A percentile compares a stretch with the other conserved stretches of the same genome.
Evolutionary conservation across 35 echinoderm and acorn worm species (phyloP).

Genomic region (Holothuria glaberrima): DNA sequence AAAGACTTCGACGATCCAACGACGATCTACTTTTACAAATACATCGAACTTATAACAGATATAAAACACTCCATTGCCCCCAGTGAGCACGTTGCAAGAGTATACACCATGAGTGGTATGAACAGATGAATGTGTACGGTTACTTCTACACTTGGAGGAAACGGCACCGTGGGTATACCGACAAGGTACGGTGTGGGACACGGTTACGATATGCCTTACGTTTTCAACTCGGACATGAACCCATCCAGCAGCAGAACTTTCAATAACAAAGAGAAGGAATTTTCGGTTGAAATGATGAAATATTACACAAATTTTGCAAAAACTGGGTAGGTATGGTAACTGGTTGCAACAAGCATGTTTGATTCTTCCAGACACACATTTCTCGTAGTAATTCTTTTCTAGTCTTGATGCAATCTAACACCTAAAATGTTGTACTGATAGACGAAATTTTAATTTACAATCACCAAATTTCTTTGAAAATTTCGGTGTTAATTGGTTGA

Average conservation of each 20-base stretch:
- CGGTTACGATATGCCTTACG: constrained; percentile 67
- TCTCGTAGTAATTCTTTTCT: too few species aligned
- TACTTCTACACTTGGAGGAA: constrained; percentile 52
- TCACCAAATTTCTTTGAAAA: too few species aligned
- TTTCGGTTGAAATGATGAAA: constrained; percentile 65
- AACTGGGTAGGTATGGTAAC: constrained; percentile 91
- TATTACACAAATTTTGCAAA: constrained; percentile 88
- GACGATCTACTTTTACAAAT: constrained; percentile 59
- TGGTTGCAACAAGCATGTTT: too few species aligned
- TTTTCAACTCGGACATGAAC: constrained; percentile 18
- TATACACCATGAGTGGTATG: constrained; percentile 38
- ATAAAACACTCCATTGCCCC: constrained; percentile 63
- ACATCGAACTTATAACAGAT: constrained; percentile 64
- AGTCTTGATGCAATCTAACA: too few species aligned
- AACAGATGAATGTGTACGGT: constrained; percentile 60
- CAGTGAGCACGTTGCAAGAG: constrained; percentile 47
- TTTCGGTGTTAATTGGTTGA: too few species aligned
- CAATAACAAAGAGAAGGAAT: constrained; percentile 42
- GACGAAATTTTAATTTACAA: too few species aligned
- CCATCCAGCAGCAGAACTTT: not conserved
- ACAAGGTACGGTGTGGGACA: constrained; percentile 61
- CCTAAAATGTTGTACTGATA: too few species aligned
- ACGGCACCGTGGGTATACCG: constrained; percentile 2
- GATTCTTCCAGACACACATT: too few species aligned
- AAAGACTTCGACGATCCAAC: constrained; percentile 39